Base-by-base conservation (phyloP, 2,797 vertebrate species). In the Cygnus olor region DNA sequence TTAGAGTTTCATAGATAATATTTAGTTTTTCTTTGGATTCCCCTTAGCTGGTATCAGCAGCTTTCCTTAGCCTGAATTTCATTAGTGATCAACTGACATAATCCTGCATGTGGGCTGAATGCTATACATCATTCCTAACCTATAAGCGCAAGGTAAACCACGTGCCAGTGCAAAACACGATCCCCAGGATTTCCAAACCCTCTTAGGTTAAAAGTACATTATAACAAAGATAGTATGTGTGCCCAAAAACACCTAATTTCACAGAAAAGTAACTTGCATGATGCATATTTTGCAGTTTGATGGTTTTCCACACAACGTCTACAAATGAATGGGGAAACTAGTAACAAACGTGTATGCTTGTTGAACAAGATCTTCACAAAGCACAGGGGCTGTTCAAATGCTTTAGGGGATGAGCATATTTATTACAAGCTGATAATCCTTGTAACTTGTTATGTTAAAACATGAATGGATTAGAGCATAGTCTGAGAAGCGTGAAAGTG, bases 361-460 rank as follows among this genome's bases (percentile, higher is more conserved):
- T 90, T 93, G 82, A 86, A n/a, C 72, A 86, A 73, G 85, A 36
- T 74, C 36, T 84, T 86, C 85, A 78, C 32, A 6, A 69, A 89
- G 24, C 71, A 17, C 65, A 63, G 61, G 54, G 38, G 7, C 65
- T 94, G 85, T 89, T 94, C 63, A 91, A 96, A 89, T 93, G 80
- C 73, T 90, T 90, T 74, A 90, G 88, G 69, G 68, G 51, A 93
- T 91, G 73, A 94, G 16, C 32, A 28, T 81, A 64, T 94, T 95
- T 84, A 92, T 94, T 93, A 54, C 1, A 6, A 96, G 87, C 58
- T 64, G 64, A 71, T 96, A 96, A 91, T 89, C 73, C 89, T 95
- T 95, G 85, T 92, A 96, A 95, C 56, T 80, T 92, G 85, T 96
- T 96, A 93, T 79, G 93, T 92, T 96, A 93, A 96, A 95, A 93